A percentile compares a stretch with the other conserved stretches of the same genome.
These are phyloP conservation scores for Drosophila neotestacea DNA, from an alignment of 2,888 invertebrate species.

Conservation along the genomic window DNA sequence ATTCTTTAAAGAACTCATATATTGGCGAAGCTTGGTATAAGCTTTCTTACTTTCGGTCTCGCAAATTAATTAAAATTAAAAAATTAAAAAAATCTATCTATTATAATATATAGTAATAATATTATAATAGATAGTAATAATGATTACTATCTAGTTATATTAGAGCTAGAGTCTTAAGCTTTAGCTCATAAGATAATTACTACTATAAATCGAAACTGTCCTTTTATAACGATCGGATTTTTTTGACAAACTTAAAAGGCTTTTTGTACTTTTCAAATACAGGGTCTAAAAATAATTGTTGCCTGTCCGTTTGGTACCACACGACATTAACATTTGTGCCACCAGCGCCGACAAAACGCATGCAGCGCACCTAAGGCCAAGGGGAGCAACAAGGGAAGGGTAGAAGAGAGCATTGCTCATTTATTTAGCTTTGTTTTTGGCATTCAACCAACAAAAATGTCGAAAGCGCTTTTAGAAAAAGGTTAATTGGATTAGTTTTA, in stretches of 20 bases:
- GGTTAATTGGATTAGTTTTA: slow-evolving; percentile 1
- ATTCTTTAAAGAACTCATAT: too few species aligned
- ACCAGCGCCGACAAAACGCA: slow-evolving; percentile 57
- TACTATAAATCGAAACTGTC: not conserved
- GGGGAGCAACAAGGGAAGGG: not conserved
- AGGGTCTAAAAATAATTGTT: slow-evolving; percentile 40
- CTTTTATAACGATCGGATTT: too few species aligned
- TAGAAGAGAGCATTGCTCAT: slow-evolving; percentile 23
- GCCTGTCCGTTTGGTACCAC: slow-evolving; percentile 47
- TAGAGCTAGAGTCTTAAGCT: too few species aligned
- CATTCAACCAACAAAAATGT: slow-evolving; percentile 44
- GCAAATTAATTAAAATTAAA: too few species aligned
- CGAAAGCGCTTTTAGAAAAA: slow-evolving; percentile 5
- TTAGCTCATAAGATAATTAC: not conserved
- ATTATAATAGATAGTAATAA: too few species aligned
- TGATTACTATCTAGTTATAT: too few species aligned
- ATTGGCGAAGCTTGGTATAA: too few species aligned
- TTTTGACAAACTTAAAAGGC: too few species aligned
- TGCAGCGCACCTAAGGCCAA: slow-evolving; percentile 20
- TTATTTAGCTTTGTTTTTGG: slow-evolving; percentile 44
- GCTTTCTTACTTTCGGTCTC: too few species aligned
- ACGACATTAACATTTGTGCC: slow-evolving; percentile 72
- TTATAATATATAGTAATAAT: too few species aligned
- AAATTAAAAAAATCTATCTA: too few species aligned
- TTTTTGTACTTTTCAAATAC: too few species aligned